Evolutionary conservation across 2,888 invertebrate genomes (phyloP).

Genomic region (Nomada ruficornis): DNA sequence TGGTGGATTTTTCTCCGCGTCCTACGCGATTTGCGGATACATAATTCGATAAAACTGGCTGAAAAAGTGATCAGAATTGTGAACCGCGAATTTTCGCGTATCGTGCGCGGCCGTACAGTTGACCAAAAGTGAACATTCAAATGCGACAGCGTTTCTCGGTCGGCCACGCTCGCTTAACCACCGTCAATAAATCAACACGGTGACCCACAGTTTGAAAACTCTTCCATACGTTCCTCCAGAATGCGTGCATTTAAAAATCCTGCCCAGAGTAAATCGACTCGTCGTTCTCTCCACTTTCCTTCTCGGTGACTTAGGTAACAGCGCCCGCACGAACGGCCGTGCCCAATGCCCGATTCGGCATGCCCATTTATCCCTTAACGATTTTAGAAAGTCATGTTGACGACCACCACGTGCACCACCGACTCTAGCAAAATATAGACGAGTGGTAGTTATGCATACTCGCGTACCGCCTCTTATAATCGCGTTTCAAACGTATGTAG

Average conservation of each 20-base stretch:
- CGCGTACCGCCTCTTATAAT: background rate
- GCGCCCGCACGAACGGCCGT: background rate
- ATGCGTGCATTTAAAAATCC: conserved; percentile 29
- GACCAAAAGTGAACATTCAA: background rate
- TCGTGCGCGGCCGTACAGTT: background rate
- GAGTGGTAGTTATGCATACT: background rate
- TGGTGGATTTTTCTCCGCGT: background rate
- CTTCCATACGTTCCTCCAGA: conserved; percentile 3
- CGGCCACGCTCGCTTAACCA: conserved; percentile 8
- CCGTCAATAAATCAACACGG: conserved; percentile 27
- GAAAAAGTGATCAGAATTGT: background rate
- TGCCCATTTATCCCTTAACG: conserved; percentile 42
- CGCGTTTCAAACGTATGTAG: background rate
- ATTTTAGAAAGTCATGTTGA: conserved; percentile 53
- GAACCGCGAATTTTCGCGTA: background rate
- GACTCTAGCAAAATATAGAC: background rate
- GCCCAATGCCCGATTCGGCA: conserved; percentile 37
- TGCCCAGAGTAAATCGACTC: conserved; percentile 10
- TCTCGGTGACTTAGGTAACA: conserved; percentile 34
- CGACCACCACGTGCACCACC: conserved; percentile 34
- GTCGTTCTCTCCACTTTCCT: conserved; percentile 37
- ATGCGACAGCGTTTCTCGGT: background rate
- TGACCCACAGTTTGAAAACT: conserved; percentile 23
- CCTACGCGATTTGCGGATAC: background rate
- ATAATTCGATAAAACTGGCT: too few relatives aligned